These are phyloP conservation scores for Misgurnus anguillicaudatus DNA, from an alignment of 2,113 vertebrate genomes.

Conservation along the genomic window DNA sequence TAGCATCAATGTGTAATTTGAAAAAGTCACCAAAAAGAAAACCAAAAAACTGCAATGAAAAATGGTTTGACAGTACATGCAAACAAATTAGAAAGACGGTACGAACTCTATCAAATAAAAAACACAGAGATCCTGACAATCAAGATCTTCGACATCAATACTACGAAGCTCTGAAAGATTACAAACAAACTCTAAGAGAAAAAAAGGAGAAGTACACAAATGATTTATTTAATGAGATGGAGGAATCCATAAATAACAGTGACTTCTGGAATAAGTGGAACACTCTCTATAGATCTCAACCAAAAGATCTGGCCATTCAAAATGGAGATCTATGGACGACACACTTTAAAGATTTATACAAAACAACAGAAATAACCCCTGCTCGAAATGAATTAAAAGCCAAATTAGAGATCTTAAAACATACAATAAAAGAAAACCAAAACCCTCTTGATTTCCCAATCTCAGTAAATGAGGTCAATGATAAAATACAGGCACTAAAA, in stretches of 20 bases:
- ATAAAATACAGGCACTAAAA: not conserved
- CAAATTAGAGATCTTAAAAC: not conserved
- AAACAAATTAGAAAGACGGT: too few species aligned
- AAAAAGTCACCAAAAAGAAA: too few species aligned
- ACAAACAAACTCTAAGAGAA: too few species aligned
- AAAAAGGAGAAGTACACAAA: not conserved
- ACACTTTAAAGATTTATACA: not conserved
- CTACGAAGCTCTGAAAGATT: too few species aligned
- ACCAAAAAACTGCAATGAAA: too few species aligned
- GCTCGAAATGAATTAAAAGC: not conserved
- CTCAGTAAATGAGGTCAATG: not conserved
- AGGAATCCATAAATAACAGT: not conserved
- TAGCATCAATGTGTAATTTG: too few species aligned
- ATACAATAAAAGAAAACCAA: not conserved
- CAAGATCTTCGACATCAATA: too few species aligned
- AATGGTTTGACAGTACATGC: too few species aligned
- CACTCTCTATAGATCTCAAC: not conserved
- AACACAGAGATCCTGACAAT: too few species aligned
- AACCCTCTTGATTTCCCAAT: not conserved
- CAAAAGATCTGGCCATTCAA: not conserved
- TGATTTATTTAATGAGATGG: not conserved
- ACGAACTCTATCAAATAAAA: too few species aligned
- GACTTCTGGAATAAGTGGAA: not conserved
- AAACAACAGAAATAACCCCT: not conserved
- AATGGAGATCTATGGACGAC: too few species aligned